These are phyloP conservation scores for Andrena hattorfiana DNA, from an alignment of 2,888 invertebrate species.

Conservation along the genomic window DNA sequence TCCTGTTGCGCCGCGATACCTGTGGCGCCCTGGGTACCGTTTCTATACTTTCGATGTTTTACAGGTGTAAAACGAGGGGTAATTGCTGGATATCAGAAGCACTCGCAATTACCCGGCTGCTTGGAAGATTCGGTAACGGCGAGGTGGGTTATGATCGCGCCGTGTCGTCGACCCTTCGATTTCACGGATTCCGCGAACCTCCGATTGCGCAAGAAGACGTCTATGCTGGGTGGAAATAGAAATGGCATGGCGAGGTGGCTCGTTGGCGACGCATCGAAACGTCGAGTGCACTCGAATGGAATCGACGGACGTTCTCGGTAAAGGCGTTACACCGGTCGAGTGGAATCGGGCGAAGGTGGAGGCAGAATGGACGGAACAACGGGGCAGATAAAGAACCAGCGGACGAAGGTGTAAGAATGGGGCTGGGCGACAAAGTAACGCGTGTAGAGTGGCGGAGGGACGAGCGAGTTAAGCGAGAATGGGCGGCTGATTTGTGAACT, in stretches of 20 bases:
- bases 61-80: neutral
- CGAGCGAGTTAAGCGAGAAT: conserved; percentile 58
- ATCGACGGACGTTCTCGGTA: conserved; percentile 10
- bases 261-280: neutral
- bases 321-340: conserved; percentile 28
- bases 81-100: conserved; percentile 8
- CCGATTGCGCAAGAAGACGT: neutral
- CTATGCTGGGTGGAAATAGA: neutral
- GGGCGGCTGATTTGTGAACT: conserved; percentile 67
- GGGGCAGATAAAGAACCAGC: conserved; percentile 41
- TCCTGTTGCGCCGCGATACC: conserved; percentile 40
- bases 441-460: conserved; percentile 20
- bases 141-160: neutral
- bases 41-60: conserved; percentile 40
- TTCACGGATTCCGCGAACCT: neutral
- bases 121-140: neutral
- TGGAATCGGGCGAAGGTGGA: conserved; percentile 15
- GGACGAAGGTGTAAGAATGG: conserved; percentile 54
- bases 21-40: neutral
- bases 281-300: neutral
- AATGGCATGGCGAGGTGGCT: neutral
- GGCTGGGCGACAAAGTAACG: conserved; percentile 47
- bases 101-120: neutral
- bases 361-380: conserved; percentile 19
- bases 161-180: neutral